phyloP scores from a whole-genome alignment of 2,113 vertebrate species.

The Maccullochella peelii region DNA sequence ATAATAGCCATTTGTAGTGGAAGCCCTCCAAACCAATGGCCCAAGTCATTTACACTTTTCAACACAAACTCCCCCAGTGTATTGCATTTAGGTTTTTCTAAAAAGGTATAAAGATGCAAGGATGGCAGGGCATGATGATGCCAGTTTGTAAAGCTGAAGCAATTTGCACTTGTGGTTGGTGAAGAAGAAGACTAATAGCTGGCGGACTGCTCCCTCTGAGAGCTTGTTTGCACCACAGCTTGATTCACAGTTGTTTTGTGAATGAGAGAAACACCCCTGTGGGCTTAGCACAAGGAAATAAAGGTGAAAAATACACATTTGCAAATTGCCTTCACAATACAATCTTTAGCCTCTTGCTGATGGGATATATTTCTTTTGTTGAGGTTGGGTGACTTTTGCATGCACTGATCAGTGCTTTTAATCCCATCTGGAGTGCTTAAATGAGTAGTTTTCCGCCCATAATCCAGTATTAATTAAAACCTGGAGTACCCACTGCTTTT shows the following conservation, averaged over 20 bases:
- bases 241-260: constrained; percentile 36
- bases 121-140: neutral
- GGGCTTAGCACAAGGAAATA: constrained; percentile 7
- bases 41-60: constrained; percentile 41
- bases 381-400: neutral
- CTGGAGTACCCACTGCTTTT: neutral
- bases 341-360: neutral
- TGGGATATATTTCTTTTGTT: neutral
- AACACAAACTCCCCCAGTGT: neutral
- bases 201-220: constrained; percentile 26
- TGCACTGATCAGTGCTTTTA: neutral
- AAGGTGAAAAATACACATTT: neutral
- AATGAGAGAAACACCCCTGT: constrained; percentile 31
- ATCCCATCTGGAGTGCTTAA: neutral
- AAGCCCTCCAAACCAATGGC: constrained; percentile 13
- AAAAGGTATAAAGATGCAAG: neutral
- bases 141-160: constrained; percentile 25
- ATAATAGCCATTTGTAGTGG: constrained; percentile 29
- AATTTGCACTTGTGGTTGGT: constrained; percentile 15
- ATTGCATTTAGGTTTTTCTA: neutral
- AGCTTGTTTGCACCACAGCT: constrained; percentile 53
- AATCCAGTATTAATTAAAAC: neutral
- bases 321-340: neutral
- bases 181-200: constrained; percentile 39
- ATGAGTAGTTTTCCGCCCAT: neutral